These are phyloP conservation scores for Berghia stephanieae DNA, from an alignment of 1,140 invertebrate genomes.

Conservation along the genomic window DNA sequence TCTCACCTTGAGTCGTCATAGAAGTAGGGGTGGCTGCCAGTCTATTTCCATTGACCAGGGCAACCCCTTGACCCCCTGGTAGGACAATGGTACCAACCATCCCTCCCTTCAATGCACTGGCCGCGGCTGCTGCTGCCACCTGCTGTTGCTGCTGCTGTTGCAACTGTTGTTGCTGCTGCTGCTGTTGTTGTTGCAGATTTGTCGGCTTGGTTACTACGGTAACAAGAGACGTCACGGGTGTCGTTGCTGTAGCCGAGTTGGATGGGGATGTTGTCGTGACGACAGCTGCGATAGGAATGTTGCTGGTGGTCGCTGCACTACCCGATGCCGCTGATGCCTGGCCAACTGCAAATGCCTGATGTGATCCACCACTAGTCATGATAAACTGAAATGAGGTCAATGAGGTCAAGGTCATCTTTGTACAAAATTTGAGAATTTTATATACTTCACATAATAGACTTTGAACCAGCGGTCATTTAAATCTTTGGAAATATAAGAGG, in stretches of 20 bases:
- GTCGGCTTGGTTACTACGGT: too few species aligned
- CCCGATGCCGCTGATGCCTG: conserved; percentile 32
- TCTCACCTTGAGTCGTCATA: background rate
- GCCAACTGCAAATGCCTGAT: too few species aligned
- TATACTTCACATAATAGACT: too few species aligned
- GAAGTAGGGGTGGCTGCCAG: conserved; percentile 10
- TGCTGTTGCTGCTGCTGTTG: conserved; percentile 38
- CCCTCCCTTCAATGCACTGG: conserved; percentile 36
- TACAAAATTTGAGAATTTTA: too few species aligned
- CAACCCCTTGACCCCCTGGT: conserved; percentile 35
- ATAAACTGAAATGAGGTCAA: too few species aligned
- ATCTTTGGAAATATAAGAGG: too few species aligned
- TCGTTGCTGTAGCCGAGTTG: conserved; percentile 25
- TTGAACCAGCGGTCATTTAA: too few species aligned
- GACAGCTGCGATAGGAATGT: background rate
- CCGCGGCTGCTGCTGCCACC: conserved; percentile 43
- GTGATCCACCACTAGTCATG: too few species aligned
- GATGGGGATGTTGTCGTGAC: conserved; percentile 46
- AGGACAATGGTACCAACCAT: conserved; percentile 33
- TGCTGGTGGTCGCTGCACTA: conserved; percentile 15
- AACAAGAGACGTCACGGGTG: too few species aligned
- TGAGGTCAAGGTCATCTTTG: too few species aligned
- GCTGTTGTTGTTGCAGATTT: conserved; percentile 38
- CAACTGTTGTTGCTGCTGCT: conserved; percentile 31
- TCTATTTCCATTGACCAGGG: conserved; percentile 39